Percentiles rank a stretch among this genome's conserved stretches.
These are phyloP conservation scores for Norana najaformis DNA, from an alignment of 2,888 invertebrate genomes.

Conservation along the genomic window DNA sequence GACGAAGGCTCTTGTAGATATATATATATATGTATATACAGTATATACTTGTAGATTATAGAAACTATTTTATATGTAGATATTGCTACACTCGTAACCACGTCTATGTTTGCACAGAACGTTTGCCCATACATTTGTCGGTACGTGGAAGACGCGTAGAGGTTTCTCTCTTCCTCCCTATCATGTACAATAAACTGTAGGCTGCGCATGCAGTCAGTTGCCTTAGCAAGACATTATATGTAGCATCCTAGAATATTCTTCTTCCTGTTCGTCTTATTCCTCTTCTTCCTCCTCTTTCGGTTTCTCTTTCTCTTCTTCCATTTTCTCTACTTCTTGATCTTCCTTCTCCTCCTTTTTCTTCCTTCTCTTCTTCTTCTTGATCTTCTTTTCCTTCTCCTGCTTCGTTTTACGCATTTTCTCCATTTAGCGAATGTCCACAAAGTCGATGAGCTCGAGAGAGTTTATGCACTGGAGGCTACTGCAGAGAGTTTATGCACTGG, in stretches of 20 bases:
- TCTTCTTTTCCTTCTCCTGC: neutral
- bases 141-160: neutral
- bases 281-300: neutral
- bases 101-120: neutral
- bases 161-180: neutral
- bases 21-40: too few relatives aligned
- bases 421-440: too few relatives aligned
- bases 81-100: constrained; percentile 4
- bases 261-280: too few relatives aligned
- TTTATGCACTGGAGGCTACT: too few relatives aligned
- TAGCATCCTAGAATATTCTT: neutral
- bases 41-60: neutral
- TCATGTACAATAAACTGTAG: neutral
- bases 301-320: neutral
- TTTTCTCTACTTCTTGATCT: neutral
- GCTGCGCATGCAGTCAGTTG: neutral
- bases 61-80: neutral
- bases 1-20: too few relatives aligned
- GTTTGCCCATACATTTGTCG: neutral
- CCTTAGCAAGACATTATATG: neutral
- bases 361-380: neutral
- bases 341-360: neutral
- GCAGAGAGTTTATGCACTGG: too few relatives aligned
- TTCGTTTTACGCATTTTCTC: neutral
- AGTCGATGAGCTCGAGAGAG: too few relatives aligned